phyloP scores from a whole-genome alignment of 1,140 invertebrate species.

The Danaus plexippus region DNA sequence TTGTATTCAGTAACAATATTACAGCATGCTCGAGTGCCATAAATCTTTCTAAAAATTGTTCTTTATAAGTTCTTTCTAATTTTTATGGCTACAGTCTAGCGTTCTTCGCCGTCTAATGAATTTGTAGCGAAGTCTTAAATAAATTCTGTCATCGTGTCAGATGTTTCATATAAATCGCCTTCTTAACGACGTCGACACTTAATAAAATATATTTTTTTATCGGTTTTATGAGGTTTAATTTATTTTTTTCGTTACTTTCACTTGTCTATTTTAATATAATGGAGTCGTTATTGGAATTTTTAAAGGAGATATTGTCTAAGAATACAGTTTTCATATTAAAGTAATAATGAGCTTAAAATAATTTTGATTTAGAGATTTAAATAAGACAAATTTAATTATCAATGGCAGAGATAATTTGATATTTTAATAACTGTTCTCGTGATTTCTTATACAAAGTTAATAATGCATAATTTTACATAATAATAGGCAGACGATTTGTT shows the following conservation, averaged over 20 bases:
- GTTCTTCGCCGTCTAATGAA: conserved; percentile 37
- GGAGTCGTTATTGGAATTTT: no score
- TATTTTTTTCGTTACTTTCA: background rate
- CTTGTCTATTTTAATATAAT: no score
- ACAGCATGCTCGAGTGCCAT: conserved; percentile 10
- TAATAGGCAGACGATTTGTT: no score
- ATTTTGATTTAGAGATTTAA: no score
- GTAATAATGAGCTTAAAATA: no score
- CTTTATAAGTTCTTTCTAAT: conserved; percentile 36
- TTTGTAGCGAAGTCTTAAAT: conserved; percentile 41
- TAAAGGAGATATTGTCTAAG: no score
- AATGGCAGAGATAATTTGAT: no score
- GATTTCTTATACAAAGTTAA: no score
- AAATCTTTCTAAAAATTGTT: conserved; percentile 20
- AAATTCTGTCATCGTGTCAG: conserved; percentile 48
- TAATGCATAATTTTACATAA: no score
- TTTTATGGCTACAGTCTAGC: conserved; percentile 26
- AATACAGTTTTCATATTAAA: no score
- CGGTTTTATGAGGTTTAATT: conserved; percentile 14
- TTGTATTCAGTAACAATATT: conserved; percentile 5
- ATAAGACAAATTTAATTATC: no score
- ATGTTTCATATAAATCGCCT: conserved; percentile 51
- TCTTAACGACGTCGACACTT: conserved; percentile 44
- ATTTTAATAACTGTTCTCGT: no score
- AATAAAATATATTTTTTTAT: conserved; percentile 49